phyloP scores from a whole-genome alignment of 2,888 invertebrate species.

The Cryptocheilus praepositus region DNA sequence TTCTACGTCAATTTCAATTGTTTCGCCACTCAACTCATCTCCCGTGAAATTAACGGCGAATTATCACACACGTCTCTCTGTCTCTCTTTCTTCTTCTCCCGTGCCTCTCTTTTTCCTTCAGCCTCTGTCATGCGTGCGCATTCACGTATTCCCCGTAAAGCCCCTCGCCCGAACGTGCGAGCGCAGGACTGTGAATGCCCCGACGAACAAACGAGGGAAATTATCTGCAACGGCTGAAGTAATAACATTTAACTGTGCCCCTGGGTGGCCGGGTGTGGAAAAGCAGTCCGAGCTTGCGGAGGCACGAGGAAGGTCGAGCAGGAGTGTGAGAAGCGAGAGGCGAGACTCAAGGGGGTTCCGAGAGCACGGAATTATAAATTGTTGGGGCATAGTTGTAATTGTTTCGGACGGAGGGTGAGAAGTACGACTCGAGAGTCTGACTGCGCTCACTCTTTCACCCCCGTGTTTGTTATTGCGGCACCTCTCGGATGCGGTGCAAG shows the following conservation, averaged over 20 bases:
- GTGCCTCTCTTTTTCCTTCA: background rate
- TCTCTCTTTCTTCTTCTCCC: background rate
- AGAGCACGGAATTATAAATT: constrained; percentile 66
- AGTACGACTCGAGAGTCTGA: background rate
- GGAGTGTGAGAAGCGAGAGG: constrained; percentile 33
- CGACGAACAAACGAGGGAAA: constrained; percentile 66
- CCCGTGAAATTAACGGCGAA: constrained; percentile 32
- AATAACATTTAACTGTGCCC: constrained; percentile 66
- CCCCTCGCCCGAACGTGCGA: no score
- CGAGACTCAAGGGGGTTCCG: constrained; percentile 23
- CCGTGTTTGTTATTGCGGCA: no score
- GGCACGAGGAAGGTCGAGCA: constrained; percentile 18
- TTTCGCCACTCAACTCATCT: constrained; percentile 15
- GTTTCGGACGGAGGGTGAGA: constrained; percentile 52
- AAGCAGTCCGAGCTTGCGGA: constrained; percentile 19
- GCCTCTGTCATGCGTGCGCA: background rate
- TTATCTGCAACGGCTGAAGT: constrained; percentile 68
- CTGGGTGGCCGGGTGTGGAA: constrained; percentile 1
- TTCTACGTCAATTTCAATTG: constrained; percentile 4
- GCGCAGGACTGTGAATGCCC: constrained; percentile 18
- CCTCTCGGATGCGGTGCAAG: no score
- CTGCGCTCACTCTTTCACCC: no score
- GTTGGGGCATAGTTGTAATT: constrained; percentile 69
- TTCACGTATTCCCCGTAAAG: background rate
- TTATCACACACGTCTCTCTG: constrained; percentile 22